Percentiles rank a stretch among this genome's conserved stretches.
Conservation (phyloP, 2,888 invertebrate genomes). For the Oscheius sp. region DNA sequence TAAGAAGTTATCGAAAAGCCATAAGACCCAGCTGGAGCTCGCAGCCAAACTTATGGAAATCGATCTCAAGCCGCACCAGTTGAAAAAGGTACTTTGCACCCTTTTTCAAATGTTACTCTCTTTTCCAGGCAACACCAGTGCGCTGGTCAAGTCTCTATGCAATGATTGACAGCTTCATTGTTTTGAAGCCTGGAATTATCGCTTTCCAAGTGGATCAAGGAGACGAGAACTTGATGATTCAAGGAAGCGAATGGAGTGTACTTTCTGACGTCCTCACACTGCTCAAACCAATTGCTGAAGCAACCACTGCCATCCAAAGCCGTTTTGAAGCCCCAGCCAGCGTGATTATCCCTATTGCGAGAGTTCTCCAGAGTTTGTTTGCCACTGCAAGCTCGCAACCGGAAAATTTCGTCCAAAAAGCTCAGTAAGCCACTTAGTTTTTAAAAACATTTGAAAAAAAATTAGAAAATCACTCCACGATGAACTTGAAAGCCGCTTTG, state of each 20-base stretch:
- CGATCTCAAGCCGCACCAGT: neutral
- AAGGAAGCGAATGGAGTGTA: too few species aligned
- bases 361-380: neutral
- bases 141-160: neutral
- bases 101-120: neutral
- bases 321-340: neutral
- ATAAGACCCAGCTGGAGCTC: neutral
- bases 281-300: conserved; percentile 3
- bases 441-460: too few species aligned
- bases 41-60: neutral
- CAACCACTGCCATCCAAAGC: neutral
- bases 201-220: too few species aligned
- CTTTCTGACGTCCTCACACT: too few species aligned
- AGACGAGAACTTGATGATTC: too few species aligned
- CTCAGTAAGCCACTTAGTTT: too few species aligned
- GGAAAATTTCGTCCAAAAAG: too few species aligned
- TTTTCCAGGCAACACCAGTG: neutral
- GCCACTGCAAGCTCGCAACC: neutral
- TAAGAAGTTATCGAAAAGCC: neutral
- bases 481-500: too few species aligned
- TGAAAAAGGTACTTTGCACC: conserved; percentile 1
- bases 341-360: neutral
- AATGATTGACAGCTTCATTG: neutral
- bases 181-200: neutral
- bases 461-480: too few species aligned